Percentiles rank a stretch among this genome's conserved stretches.
Conservation (phyloP, 2,888 invertebrate species). For the Zygothrica quintamaculata region DNA sequence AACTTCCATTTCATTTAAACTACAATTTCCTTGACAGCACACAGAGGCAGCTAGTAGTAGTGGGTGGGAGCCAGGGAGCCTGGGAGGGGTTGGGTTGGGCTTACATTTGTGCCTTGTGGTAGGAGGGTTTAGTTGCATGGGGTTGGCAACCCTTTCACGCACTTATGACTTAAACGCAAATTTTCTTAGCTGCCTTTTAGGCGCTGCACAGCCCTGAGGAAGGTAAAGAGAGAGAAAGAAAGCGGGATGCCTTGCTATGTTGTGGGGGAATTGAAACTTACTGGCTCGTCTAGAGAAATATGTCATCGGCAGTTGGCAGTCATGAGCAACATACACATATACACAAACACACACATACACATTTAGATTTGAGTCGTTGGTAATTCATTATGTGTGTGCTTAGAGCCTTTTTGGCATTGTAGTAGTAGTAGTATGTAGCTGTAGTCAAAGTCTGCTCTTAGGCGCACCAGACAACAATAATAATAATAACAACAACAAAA, state of each 20-base stretch:
- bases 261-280: constrained; percentile 2
- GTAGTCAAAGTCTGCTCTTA: constrained; percentile 66
- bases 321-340: constrained; percentile 33
- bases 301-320: constrained; percentile 76
- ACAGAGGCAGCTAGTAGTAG: too few relatives aligned
- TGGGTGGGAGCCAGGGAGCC: too few relatives aligned
- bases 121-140: too few relatives aligned
- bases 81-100: too few relatives aligned
- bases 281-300: constrained; percentile 79
- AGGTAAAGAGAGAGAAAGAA: too few relatives aligned
- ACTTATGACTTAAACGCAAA: constrained; percentile 82
- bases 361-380: constrained; percentile 56
- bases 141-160: constrained; percentile 79
- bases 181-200: constrained; percentile 82
- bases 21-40: constrained; percentile 81
- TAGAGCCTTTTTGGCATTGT: constrained; percentile 73
- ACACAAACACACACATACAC: constrained; percentile 27
- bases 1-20: constrained; percentile 82
- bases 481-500: constrained; percentile 24
- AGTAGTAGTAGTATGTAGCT: constrained; percentile 46
- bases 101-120: too few relatives aligned
- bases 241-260: background rate
- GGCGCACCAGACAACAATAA: constrained; percentile 68
- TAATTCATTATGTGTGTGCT: constrained; percentile 82
- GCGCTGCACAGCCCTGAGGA: constrained; percentile 45